Evolutionary conservation across 2,113 vertebrate species (phyloP), one percentile per base, ranked within the genome.

Genomic region (Caranx ignobilis): DNA sequence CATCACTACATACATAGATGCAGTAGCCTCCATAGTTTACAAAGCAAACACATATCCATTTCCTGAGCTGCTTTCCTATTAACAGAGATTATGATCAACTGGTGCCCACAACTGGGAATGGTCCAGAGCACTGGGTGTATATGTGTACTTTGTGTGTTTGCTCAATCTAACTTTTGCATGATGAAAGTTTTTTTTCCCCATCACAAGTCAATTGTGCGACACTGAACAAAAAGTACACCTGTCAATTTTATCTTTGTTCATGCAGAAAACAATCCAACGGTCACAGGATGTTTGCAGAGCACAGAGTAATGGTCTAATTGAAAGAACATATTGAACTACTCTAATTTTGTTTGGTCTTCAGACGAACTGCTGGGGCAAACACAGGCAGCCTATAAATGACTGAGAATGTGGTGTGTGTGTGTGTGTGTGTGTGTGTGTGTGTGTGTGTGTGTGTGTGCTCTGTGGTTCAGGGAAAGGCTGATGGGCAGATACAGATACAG

Each of bases 261-360:
- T 16, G n/a, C n/a, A 26, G 11, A 57, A 43, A 64, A 7, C 45
- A 3, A 2, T 39, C 56, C 4, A 26, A 48, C 2, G 12, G 18
- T 41, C 45, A 74, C 82, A 32, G 81, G 75, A 87, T 84, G 78
- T 88, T 78, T 76, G 70, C 45, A 67, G 54, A 35, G 3, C 21
- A 10, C 39, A 63, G 54, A 41, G 4, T 37, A 15, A 41, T 2
- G 54, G 50, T 45, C 43, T 63, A 26, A 79, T 60, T 71, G 35
- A 47, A 52, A 47, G 34, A 67, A 32, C 43, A 52, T 55, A 71
- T 84, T 55, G 13, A 73, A 48, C 78, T 60, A 6, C 47, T 41
- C 59, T 43, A 12, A 3, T 55, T 62, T n/a, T 71, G 73, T 74
- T 79, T 83, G 85, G 69, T 32, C 47, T 77, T 56, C 72, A 70